A percentile compares a stretch with the other conserved stretches of the same genome.
phyloP scores from a whole-genome alignment of 2,888 invertebrate genomes.

The Tipula vernalis region DNA sequence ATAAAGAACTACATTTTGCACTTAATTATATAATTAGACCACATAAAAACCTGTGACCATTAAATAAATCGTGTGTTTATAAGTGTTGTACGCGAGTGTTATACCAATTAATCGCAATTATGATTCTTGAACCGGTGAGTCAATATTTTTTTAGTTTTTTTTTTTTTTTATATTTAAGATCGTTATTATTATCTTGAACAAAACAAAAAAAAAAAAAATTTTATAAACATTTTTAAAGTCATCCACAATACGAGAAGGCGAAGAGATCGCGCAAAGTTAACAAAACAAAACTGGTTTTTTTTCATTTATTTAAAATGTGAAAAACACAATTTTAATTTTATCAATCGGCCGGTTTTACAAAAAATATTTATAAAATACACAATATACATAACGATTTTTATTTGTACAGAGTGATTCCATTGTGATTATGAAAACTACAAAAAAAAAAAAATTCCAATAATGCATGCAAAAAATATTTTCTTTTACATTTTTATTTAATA shows the following conservation, averaged over 20 bases:
- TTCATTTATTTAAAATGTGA: neutral
- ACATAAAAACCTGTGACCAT: neutral
- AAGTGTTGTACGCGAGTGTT: neutral
- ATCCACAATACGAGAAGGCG: neutral
- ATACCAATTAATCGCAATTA: neutral
- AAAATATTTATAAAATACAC: neutral
- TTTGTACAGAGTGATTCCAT: neutral
- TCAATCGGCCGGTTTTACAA: neutral
- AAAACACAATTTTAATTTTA: neutral
- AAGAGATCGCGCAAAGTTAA: neutral
- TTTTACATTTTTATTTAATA: neutral
- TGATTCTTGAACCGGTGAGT: conserved; percentile 6
- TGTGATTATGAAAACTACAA: neutral
- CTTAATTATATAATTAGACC: neutral
- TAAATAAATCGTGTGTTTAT: neutral
- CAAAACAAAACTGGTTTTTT: neutral
- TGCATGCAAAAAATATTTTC: neutral
- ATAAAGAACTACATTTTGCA: neutral
- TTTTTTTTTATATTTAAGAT: neutral
- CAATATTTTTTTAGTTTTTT: neutral
- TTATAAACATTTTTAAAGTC: neutral
- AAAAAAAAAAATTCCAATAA: neutral
- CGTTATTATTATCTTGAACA: neutral
- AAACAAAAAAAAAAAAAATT: neutral
- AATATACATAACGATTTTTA: neutral